These are phyloP conservation scores for Drosophila erecta DNA, from an alignment of 1,140 invertebrate genomes.

Conservation along the genomic window DNA sequence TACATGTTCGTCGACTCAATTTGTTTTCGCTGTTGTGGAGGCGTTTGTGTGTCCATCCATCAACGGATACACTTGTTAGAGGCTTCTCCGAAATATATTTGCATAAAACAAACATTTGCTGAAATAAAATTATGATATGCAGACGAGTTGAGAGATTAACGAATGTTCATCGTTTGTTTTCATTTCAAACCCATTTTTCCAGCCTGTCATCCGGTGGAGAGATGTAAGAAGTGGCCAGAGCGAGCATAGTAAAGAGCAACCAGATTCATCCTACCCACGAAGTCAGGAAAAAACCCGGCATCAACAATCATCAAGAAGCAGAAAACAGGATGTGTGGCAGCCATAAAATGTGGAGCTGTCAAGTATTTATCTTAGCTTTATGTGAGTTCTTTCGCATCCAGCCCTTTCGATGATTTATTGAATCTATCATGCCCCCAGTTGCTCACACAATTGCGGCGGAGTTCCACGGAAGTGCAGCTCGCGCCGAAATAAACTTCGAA, in stretches of 20 bases:
- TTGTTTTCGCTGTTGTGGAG: constrained; percentile 56
- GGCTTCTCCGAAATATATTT: constrained; percentile 27
- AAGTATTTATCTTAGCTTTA: constrained; percentile 73
- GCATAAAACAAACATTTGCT: constrained; percentile 61
- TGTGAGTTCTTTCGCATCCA: constrained; percentile 58
- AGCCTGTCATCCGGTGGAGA: constrained; percentile 41
- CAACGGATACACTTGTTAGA: constrained; percentile 57
- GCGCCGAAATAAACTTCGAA: constrained; percentile 51
- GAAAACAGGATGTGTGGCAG: constrained; percentile 58
- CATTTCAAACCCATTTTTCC: constrained; percentile 32
- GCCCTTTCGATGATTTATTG: constrained; percentile 14
- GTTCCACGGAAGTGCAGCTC: constrained; percentile 52
- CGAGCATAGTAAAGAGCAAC: constrained; percentile 20
- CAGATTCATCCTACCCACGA: constrained; percentile 3
- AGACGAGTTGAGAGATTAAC: constrained; percentile 58
- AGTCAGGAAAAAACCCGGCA: constrained; percentile 10
- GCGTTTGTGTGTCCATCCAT: constrained; percentile 55
- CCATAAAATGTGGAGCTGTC: constrained; percentile 64
- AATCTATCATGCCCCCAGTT: constrained; percentile 26
- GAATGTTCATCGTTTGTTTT: constrained; percentile 49
- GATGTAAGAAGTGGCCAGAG: constrained; percentile 49
- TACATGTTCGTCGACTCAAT: constrained; percentile 61
- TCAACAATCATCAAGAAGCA: constrained; percentile 14
- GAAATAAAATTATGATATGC: constrained; percentile 56
- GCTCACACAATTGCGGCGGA: constrained; percentile 58